Percentiles rank a stretch among this genome's conserved stretches.
Evolutionary conservation across 2,113 vertebrate genomes (phyloP).

Genomic region (Chloroceryle aenea): DNA sequence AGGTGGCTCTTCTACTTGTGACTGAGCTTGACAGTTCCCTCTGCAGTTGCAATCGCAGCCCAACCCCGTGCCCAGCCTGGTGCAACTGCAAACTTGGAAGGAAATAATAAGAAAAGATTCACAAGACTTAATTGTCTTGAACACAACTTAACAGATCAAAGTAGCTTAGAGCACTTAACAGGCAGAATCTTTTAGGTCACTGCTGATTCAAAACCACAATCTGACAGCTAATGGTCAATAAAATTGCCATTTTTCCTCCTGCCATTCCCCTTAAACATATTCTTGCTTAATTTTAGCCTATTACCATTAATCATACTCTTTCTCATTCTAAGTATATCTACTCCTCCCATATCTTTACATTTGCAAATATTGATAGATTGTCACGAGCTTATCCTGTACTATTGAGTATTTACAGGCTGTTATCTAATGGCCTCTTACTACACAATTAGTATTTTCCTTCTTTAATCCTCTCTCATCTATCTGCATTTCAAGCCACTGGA

Average conservation of each 20-base stretch:
- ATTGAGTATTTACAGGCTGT: background rate
- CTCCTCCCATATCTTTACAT: background rate
- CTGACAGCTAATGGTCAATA: background rate
- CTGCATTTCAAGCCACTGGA: fast-evolving
- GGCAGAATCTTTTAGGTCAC: background rate
- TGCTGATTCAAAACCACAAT: background rate
- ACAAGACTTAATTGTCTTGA: background rate
- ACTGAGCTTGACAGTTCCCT: background rate
- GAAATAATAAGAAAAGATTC: background rate
- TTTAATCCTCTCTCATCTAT: background rate
- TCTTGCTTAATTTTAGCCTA: background rate
- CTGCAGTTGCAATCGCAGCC: background rate
- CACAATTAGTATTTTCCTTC: background rate
- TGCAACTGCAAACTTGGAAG: background rate
- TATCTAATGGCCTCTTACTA: background rate
- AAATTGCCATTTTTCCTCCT: background rate
- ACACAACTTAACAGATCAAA: background rate
- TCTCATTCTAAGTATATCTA: background rate
- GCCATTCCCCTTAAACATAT: background rate
- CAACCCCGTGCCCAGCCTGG: background rate
- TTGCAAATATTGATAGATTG: background rate
- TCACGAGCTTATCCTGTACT: background rate
- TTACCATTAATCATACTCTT: background rate
- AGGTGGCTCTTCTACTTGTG: background rate
- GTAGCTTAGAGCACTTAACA: background rate